Evolutionary conservation across 2,797 vertebrate species (phyloP).

Genomic region (Pteronotus mesoamericanus): DNA sequence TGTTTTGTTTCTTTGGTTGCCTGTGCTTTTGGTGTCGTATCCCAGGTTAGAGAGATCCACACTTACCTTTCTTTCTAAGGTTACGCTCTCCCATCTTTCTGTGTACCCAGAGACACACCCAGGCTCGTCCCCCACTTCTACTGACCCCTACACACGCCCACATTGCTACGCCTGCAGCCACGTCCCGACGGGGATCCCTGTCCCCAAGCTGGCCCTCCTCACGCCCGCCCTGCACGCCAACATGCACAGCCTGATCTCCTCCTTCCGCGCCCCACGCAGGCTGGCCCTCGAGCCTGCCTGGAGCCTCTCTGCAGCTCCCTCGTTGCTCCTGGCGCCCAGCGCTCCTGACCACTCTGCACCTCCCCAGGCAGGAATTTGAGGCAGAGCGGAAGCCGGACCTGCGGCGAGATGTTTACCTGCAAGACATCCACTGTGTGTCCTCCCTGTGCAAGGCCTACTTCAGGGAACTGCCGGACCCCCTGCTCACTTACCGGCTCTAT

Average conservation of each 20-base stretch:
- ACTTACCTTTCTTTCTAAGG: neutral
- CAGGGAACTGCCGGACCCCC: slow-evolving; percentile 94
- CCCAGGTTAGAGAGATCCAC: neutral
- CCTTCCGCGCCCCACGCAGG: neutral
- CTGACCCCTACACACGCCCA: neutral
- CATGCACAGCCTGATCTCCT: neutral
- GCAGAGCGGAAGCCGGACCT: slow-evolving; percentile 87
- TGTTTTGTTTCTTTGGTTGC: neutral
- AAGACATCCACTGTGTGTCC: slow-evolving; percentile 97
- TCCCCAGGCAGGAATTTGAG: slow-evolving; percentile 92
- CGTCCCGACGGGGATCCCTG: neutral
- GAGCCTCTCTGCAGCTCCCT: neutral
- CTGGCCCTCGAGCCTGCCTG: neutral
- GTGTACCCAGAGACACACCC: neutral
- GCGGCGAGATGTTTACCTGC: slow-evolving; percentile 89
- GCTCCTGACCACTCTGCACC: neutral
- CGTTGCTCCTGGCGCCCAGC: too few relatives aligned
- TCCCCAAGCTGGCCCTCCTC: neutral
- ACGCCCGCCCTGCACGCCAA: rapidly evolving
- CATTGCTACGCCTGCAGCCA: neutral
- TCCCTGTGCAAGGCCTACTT: slow-evolving; percentile 96
- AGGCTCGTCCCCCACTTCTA: rapidly evolving
- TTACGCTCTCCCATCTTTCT: neutral
- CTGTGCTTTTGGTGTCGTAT: neutral
- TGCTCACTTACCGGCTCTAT: slow-evolving; percentile 96